These are phyloP conservation scores for Alloplasta piceator DNA, from an alignment of 2,888 invertebrate species.

Conservation along the genomic window DNA sequence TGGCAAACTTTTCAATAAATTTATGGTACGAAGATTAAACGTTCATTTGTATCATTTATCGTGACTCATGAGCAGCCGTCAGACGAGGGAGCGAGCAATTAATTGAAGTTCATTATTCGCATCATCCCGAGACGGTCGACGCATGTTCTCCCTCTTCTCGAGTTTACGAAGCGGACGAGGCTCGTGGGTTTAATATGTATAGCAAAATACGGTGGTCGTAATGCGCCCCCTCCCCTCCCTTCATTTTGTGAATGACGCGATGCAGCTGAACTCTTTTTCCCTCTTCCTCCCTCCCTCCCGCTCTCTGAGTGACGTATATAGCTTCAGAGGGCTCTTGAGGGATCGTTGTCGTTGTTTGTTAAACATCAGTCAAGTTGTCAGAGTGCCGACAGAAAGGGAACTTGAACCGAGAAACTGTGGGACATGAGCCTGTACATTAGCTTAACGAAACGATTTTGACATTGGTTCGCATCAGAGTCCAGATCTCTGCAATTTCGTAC, in stretches of 20 bases:
- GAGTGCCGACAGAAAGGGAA: slow-evolving; percentile 54
- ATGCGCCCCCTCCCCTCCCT: slow-evolving; percentile 13
- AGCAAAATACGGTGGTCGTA: slow-evolving; percentile 26
- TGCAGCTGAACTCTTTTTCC: slow-evolving; percentile 68
- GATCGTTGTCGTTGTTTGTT: slow-evolving; percentile 76
- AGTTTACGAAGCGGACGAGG: slow-evolving; percentile 37
- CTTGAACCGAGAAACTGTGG: slow-evolving; percentile 22
- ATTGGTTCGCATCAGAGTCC: slow-evolving; percentile 2
- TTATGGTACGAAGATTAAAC: no score
- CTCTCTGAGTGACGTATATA: slow-evolving; percentile 65
- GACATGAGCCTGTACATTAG: slow-evolving; percentile 23
- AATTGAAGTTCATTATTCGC: slow-evolving; percentile 74
- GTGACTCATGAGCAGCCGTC: slow-evolving; percentile 69
- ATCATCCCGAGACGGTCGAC: slow-evolving; percentile 39
- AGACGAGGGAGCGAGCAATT: slow-evolving; percentile 71
- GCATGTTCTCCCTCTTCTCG: slow-evolving; percentile 24
- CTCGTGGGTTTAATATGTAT: slow-evolving; percentile 23
- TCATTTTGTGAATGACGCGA: slow-evolving; percentile 55
- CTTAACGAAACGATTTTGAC: slow-evolving; percentile 15
- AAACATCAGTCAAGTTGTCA: slow-evolving; percentile 78
- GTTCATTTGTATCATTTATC: slow-evolving; percentile 71
- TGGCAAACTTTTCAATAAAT: no score
- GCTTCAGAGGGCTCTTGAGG: slow-evolving; percentile 70
- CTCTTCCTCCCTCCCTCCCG: slow-evolving; percentile 48
- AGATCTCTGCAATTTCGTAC: no score